Evolutionary conservation across 1,140 invertebrate genomes (phyloP), one percentile per base, ranked within the genome.

Genomic region (Brachionus sp.): DNA sequence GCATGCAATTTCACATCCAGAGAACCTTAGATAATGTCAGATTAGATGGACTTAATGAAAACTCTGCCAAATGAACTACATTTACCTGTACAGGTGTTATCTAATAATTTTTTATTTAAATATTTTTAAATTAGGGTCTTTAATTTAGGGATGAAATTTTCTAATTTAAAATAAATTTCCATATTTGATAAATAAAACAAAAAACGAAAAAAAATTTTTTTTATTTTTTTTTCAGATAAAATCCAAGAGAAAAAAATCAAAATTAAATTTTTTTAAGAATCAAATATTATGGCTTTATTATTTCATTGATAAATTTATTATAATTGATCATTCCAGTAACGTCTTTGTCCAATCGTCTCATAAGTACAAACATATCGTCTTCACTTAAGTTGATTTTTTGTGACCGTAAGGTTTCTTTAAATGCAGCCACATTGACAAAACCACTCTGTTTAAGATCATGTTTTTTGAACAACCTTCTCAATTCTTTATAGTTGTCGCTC

Each of bases 271-370:
- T 50, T 50, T 10, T 25, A 16, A 23, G 6, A 64, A 6, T 33
- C 6, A 25, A 35, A 35, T 35, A 1, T 77, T 33, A 77, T 29
- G 73, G n/a, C 44, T 84, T 46, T 39, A 87, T 16, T 82, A 84
- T 44, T 29, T 84, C 44, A 13, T 85, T 77, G 82, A 86, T 66
- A 87, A 89, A 84, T 78, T 86, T 16, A 86, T 86, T 77, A 44
- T 77, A 85, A 46, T 84, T 68, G 12, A 75, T 70, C 57, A 62
- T 62, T 35, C 78, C 77, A 29, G 77, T 64, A 39, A 68, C 62
- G 25, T 84, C 73, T 70, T 64, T 57, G 62, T 84, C 83, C 35
- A 77, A 66, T 77, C 29, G 4, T 70, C 50, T 62, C 68, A 62
- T 39, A 12, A 84, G 35, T 3, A 35, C 44, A 66, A 37, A 84